Base-by-base conservation (phyloP, 2,113 vertebrate genomes). In the Isichthys henryi region DNA sequence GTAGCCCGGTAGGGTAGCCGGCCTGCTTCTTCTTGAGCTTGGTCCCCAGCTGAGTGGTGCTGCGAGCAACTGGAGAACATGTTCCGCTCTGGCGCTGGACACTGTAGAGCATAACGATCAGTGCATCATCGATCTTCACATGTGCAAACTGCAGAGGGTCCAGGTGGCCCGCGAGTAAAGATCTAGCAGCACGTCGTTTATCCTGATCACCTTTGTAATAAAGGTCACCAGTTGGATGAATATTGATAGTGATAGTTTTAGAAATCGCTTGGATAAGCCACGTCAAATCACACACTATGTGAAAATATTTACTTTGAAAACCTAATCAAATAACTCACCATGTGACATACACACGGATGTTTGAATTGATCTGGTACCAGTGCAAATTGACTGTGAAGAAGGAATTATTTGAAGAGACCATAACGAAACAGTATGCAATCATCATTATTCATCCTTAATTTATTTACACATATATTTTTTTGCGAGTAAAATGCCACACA, bases 271-370 rank as follows among this genome's bases (percentile, higher is more conserved):
- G 8, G n/a, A 80, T 35, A 80, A 17, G 49, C 46, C 88, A 31
- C 48, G 17, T 48, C 48, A 35, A 66, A 27, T 77, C n/a, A 35
- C 17, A 50, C 66, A 88, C 45, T 80, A 48, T 27, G 23, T 62
- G 52, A 87, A 87, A 87, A 58, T 87, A 87, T 87, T 87, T 58
- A 43, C 50, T 87, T 45, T 62, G 86, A 27, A 86, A 86, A 86
- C 46, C 9, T 52, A 86, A 86, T 52, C 53, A 86, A 53, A 39
- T 86, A 52, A 48, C 48, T 86, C 49, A 31, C 49, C n/a, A 53
- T 86, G 49, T 35, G 15, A 86, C 48, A 48, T 86, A 31, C 11
- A 86, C 84, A 86, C 45, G 49, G 84, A 86, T 50, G 84, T 86
- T 53, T 86, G 84, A 48, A 86, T 86, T 86, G 84, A 86, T 86